These are phyloP conservation scores for Nomada goodeniana DNA, from an alignment of 2,888 invertebrate species.

Conservation along the genomic window DNA sequence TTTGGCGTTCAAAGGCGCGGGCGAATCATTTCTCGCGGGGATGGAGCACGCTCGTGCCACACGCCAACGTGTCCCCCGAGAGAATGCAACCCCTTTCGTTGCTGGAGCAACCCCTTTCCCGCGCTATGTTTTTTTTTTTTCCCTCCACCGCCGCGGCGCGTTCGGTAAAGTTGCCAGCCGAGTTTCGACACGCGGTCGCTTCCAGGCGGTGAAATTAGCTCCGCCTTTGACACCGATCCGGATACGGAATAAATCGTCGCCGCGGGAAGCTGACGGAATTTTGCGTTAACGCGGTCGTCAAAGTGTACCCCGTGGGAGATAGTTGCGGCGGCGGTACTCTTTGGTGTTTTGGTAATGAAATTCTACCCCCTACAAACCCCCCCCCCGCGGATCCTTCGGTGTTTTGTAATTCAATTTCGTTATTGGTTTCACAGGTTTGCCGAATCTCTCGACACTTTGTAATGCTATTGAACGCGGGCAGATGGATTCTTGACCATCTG, in stretches of 20 bases:
- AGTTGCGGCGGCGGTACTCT: neutral
- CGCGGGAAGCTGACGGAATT: neutral
- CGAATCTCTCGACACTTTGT: no score
- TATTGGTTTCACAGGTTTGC: no score
- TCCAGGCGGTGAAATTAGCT: conserved; percentile 33
- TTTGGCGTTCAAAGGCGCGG: conserved; percentile 51
- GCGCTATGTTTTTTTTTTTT: conserved; percentile 2
- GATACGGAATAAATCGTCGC: conserved; percentile 43
- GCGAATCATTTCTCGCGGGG: conserved; percentile 57
- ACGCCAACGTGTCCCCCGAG: conserved; percentile 2
- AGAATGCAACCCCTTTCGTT: conserved; percentile 17
- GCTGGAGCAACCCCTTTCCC: neutral
- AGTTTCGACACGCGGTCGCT: neutral
- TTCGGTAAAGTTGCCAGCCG: conserved; percentile 1
- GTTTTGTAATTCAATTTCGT: neutral
- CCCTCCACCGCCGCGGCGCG: conserved; percentile 6
- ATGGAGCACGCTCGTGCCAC: conserved; percentile 7
- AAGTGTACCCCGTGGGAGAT: neutral
- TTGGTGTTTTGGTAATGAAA: conserved; percentile 16
- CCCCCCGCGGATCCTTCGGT: neutral
- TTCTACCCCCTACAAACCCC: no score
- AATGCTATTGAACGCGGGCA: no score
- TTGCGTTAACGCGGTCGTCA: neutral
- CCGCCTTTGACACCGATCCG: conserved; percentile 44
- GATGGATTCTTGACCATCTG: no score